phyloP scores from a whole-genome alignment of 2,888 invertebrate species.

The Pristionchus arcanus region DNA sequence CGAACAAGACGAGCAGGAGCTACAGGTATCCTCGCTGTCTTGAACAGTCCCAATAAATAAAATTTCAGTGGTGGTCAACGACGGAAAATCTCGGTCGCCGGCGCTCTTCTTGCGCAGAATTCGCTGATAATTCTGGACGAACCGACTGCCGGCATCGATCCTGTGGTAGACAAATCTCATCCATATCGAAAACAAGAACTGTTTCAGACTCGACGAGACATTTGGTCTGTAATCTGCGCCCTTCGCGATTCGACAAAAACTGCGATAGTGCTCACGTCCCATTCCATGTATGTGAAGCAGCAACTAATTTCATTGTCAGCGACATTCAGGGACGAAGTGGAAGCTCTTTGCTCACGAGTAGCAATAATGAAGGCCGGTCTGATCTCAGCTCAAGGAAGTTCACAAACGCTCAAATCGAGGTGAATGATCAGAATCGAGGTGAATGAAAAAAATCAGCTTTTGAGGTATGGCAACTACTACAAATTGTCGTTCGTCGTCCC shows the following conservation, averaged over 20 bases:
- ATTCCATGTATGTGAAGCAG: conserved; percentile 75
- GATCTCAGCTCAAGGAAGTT: conserved; percentile 74
- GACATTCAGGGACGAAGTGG: conserved; percentile 62
- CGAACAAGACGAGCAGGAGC: conserved; percentile 69
- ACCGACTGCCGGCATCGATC: conserved; percentile 82
- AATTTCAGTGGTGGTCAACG: conserved; percentile 86
- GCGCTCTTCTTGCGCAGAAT: conserved; percentile 87
- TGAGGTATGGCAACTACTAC: conserved; percentile 43
- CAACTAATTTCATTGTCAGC: neutral
- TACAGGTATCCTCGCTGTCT: conserved; percentile 54
- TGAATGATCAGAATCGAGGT: neutral
- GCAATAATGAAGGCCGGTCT: conserved; percentile 75
- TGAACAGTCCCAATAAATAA: neutral
- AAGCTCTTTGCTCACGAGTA: conserved; percentile 75
- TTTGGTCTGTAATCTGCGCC: conserved; percentile 80
- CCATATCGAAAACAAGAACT: too few species aligned
- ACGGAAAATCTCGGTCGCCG: conserved; percentile 88
- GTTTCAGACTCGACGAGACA: conserved; percentile 83
- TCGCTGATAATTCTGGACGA: conserved; percentile 84
- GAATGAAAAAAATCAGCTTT: neutral
- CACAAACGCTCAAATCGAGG: conserved; percentile 72
- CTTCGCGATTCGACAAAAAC: conserved; percentile 59
- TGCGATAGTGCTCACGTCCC: conserved; percentile 82
- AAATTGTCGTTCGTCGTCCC: conserved; percentile 23
- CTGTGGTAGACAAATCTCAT: conserved; percentile 78